phyloP scores from a whole-genome alignment of 2,888 invertebrate species.

The Leucophenga montana region DNA sequence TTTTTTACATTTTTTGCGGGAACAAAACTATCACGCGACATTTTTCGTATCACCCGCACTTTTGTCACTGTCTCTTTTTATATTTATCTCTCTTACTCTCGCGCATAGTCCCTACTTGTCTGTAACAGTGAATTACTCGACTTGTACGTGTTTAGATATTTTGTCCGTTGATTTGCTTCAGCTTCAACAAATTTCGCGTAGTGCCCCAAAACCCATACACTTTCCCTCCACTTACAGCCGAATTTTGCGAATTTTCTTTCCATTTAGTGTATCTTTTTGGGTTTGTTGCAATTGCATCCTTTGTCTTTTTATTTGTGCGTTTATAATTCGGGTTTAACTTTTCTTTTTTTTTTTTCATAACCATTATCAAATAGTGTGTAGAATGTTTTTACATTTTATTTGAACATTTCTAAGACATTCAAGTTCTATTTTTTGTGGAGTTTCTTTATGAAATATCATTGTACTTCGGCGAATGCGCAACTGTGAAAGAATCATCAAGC shows the following conservation, averaged over 20 bases:
- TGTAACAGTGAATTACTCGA: neutral
- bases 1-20: neutral
- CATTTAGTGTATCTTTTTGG: neutral
- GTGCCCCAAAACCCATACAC: too few relatives aligned
- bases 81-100: neutral
- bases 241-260: neutral
- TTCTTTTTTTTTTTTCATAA: neutral
- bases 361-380: neutral
- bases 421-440: too few relatives aligned
- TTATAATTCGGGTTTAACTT: neutral
- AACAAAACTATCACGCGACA: neutral
- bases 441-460: too few relatives aligned
- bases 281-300: conserved; percentile 40
- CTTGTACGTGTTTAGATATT: conserved; percentile 10
- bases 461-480: too few relatives aligned
- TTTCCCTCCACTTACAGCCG: neutral
- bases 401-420: too few relatives aligned
- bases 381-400: too few relatives aligned
- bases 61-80: neutral
- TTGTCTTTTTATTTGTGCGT: conserved; percentile 51
- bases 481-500: too few relatives aligned
- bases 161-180: neutral
- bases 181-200: neutral
- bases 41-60: neutral
- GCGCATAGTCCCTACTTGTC: neutral